Conservation (phyloP, 2,888 invertebrate genomes). For the Parochlus steinenii region DNA sequence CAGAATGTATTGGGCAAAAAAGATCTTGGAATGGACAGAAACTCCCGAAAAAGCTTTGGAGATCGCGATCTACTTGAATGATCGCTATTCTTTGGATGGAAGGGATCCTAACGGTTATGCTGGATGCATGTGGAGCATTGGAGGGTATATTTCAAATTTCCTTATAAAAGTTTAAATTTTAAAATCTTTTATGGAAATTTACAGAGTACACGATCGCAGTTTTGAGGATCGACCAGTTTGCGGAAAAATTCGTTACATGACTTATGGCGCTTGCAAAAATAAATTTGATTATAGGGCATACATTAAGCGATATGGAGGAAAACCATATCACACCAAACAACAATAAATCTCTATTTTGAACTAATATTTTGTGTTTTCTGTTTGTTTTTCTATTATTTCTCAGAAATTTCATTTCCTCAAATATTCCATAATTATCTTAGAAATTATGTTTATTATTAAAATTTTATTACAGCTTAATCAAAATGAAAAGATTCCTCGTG, state of each 20-base stretch:
- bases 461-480: too few relatives aligned
- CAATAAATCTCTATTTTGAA: too few relatives aligned
- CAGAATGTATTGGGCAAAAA: constrained; percentile 93
- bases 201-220: constrained; percentile 79
- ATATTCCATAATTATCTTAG: too few relatives aligned
- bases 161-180: too few relatives aligned
- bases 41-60: constrained; percentile 64
- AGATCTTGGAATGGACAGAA: constrained; percentile 78
- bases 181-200: too few relatives aligned
- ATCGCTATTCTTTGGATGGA: constrained; percentile 75
- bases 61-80: constrained; percentile 67
- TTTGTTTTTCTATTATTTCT: too few relatives aligned
- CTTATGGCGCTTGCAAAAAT: constrained; percentile 71
- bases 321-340: too few relatives aligned
- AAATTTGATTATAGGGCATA: constrained; percentile 69
- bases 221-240: constrained; percentile 74
- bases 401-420: too few relatives aligned
- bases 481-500: too few relatives aligned
- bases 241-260: constrained; percentile 87
- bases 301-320: constrained; percentile 49
- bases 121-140: constrained; percentile 91
- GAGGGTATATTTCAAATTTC: too few relatives aligned
- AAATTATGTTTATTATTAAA: too few relatives aligned
- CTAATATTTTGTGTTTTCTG: too few relatives aligned
- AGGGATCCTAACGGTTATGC: constrained; percentile 82